phyloP scores from a whole-genome alignment of 2,888 invertebrate genomes.

The Alentia gelatinosa region DNA sequence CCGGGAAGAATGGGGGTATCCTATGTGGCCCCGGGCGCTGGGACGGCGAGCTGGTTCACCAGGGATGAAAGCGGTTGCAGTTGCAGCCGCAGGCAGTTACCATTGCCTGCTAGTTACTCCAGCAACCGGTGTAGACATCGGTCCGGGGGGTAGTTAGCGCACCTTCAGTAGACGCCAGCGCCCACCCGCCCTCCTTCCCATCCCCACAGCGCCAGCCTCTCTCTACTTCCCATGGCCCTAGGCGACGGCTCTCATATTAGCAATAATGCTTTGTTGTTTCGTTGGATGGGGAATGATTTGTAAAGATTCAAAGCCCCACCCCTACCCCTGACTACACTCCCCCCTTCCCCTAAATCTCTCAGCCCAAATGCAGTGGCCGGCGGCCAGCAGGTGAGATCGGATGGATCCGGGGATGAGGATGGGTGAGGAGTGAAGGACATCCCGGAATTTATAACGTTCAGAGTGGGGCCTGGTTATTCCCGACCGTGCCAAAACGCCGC shows the following conservation, averaged over 20 bases:
- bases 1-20: constrained; percentile 38
- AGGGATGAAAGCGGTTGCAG: constrained; percentile 32
- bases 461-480: neutral
- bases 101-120: constrained; percentile 27
- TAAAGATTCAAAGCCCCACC: neutral
- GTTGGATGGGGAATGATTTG: neutral
- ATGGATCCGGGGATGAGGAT: neutral
- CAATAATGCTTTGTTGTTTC: constrained; percentile 11
- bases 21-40: constrained; percentile 7
- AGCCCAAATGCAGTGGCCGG: neutral
- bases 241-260: neutral
- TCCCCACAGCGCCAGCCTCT: neutral
- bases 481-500: neutral
- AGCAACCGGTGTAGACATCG: constrained; percentile 31
- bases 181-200: neutral
- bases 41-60: constrained; percentile 20
- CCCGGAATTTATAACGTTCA: neutral
- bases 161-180: neutral
- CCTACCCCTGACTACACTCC: too few relatives aligned
- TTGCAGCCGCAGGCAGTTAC: neutral
- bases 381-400: neutral
- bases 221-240: neutral
- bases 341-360: neutral
- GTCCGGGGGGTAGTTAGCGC: constrained; percentile 43
- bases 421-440: too few relatives aligned